These are phyloP conservation scores for Colinus virginianus DNA, from an alignment of 2,113 vertebrate genomes.

Conservation along the genomic window DNA sequence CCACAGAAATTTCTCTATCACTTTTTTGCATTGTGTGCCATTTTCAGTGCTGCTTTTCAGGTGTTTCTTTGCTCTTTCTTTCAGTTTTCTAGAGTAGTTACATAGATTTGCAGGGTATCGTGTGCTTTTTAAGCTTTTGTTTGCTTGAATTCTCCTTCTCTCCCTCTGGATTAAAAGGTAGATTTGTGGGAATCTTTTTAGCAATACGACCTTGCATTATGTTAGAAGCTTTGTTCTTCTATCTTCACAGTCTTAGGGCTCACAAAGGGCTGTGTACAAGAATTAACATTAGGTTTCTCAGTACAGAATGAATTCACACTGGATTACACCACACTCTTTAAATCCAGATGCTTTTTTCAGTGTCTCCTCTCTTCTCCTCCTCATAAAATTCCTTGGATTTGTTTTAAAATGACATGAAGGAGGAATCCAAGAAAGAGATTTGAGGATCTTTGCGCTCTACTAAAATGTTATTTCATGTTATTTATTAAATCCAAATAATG, in stretches of 20 bases:
- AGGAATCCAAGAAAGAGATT: not conserved
- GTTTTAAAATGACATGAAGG: conserved; percentile 8
- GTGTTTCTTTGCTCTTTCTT: not conserved
- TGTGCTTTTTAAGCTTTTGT: conserved; percentile 22
- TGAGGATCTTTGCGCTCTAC: not conserved
- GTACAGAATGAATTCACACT: conserved; percentile 48
- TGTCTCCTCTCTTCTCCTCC: not conserved
- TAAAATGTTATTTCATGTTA: not conserved
- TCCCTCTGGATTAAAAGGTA: conserved; percentile 31
- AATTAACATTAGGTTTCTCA: conserved; percentile 57
- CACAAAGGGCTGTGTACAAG: conserved; percentile 45
- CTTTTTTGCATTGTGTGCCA: not conserved
- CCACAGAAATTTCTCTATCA: not conserved
- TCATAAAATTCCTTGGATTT: conserved; percentile 45
- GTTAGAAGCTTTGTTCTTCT: conserved; percentile 70
- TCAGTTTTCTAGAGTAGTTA: not conserved
- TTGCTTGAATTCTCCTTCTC: conserved; percentile 58
- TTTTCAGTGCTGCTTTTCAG: not conserved
- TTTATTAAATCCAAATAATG: not conserved
- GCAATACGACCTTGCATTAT: conserved; percentile 64
- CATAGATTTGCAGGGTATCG: not conserved
- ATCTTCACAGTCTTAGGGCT: conserved; percentile 60
- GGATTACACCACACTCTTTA: conserved; percentile 62
- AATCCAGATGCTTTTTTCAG: conserved; percentile 1
- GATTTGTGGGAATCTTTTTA: conserved; percentile 70